phyloP scores from a whole-genome alignment of 2,113 vertebrate genomes.

The Crotalus tigris region DNA sequence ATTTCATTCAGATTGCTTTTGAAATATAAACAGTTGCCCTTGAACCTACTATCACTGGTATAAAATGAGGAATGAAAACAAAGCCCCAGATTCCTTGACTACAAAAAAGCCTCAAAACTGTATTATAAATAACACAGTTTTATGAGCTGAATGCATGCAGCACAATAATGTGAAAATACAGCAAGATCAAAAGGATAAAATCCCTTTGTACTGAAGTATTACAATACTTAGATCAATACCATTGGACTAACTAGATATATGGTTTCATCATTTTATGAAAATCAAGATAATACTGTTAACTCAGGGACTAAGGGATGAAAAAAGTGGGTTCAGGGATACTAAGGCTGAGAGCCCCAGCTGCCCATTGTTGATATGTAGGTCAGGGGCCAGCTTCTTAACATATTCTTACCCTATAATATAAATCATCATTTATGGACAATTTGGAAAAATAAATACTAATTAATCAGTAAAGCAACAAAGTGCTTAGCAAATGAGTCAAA shows the following conservation, averaged over 20 bases:
- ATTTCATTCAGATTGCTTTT: background rate
- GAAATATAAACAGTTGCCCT: background rate
- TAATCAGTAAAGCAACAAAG: background rate
- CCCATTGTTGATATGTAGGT: background rate
- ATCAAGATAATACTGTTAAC: background rate
- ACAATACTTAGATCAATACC: background rate
- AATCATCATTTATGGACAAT: background rate
- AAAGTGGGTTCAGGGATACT: background rate
- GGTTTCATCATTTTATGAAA: background rate
- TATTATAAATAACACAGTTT: background rate
- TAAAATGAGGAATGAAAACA: background rate
- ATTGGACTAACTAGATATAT: background rate
- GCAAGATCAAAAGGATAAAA: background rate
- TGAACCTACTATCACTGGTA: background rate
- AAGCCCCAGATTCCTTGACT: background rate
- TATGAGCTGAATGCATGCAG: background rate
- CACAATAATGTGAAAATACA: background rate
- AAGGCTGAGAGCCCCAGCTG: background rate
- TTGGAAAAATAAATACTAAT: background rate
- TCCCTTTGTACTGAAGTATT: background rate
- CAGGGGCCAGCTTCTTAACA: background rate
- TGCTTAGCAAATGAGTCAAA: background rate
- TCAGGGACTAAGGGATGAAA: background rate
- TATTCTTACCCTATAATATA: background rate
- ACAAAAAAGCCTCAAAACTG: background rate